A percentile compares a stretch with the other conserved stretches of the same genome.
These are phyloP conservation scores for Saccostrea cuccullata DNA, from an alignment of 1,140 invertebrate genomes.

Conservation along the genomic window DNA sequence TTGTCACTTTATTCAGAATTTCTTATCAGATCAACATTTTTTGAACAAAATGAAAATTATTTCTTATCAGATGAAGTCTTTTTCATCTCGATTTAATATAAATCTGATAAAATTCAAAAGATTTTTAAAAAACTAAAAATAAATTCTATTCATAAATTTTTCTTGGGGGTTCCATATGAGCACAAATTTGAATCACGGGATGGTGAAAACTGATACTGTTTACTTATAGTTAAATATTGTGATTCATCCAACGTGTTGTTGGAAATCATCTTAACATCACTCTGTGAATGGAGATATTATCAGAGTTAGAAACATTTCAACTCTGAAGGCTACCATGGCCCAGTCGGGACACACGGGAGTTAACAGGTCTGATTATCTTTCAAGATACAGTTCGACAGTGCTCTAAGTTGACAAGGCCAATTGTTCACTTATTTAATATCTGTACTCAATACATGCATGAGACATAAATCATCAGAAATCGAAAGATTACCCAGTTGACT, in stretches of 20 bases:
- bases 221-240: neutral
- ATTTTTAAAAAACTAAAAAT: neutral
- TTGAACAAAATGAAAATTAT: neutral
- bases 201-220: slow-evolving; percentile 21
- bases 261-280: slow-evolving; percentile 26
- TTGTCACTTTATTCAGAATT: neutral
- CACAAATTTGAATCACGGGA: slow-evolving; percentile 4
- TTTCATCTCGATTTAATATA: slow-evolving; percentile 15
- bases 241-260: neutral
- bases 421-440: slow-evolving; percentile 35
- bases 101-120: neutral
- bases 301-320: neutral
- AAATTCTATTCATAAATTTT: neutral
- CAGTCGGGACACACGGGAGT: neutral
- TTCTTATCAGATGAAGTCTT: neutral
- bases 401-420: slow-evolving; percentile 29
- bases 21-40: neutral
- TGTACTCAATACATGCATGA: neutral
- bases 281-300: slow-evolving; percentile 30
- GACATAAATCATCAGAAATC: neutral
- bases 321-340: neutral
- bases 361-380: slow-evolving; percentile 9
- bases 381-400: slow-evolving; percentile 7
- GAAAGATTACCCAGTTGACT: neutral
- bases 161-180: neutral